Base-by-base conservation (phyloP, 2,797 vertebrate genomes). In the Eulemur coronatus region DNA sequence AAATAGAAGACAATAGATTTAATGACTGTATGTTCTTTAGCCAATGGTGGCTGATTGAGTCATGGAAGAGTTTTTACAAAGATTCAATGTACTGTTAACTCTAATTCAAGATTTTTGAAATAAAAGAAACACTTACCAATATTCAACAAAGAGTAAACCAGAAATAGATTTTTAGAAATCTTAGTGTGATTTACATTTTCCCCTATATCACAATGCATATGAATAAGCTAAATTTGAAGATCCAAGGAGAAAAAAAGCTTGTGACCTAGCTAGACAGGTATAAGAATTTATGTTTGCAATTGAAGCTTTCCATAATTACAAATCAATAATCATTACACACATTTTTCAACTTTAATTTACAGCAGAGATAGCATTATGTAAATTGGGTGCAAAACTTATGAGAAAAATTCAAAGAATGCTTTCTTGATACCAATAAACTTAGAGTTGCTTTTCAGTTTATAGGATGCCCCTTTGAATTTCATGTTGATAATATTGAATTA, bases 31-130 rank as follows among this genome's bases (percentile, higher is more conserved):
- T 79, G 50, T 30, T 93, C 81, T 82, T 48, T 94, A 35, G 72
- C 57, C 57, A 86, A 35, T 7, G 41, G 61, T 91, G 52, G 52
- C 26, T 76, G 61, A 72, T 38, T 52, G 24, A 90, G n/a, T 88
- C 24, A 38, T 6, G 15, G 18, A 92, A 94, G 14, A 96, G 38
- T 82, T 72, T 84, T 84, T 76, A 75, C 55, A 79, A 91, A 96
- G 28, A 89, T 84, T 63, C 57, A 95, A 35, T 75, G 15, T 75
- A 50, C 38, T 70, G 12, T 38, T 80, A 80, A 69, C 30, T 81
- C 79, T 38, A 91, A 84, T 57, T 87, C 48, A 93, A 76, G 50
- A 88, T 55, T 75, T 92, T 89, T 76, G 67, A 85, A 73, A 95
- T 26, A 48, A 75, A 89, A 75, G n/a, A 50, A 72, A 76, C 11